A percentile compares a stretch with the other conserved stretches of the same genome.
Evolutionary conservation across 2,888 invertebrate genomes (phyloP).

Genomic region (Peribatodes rhomboidaria): DNA sequence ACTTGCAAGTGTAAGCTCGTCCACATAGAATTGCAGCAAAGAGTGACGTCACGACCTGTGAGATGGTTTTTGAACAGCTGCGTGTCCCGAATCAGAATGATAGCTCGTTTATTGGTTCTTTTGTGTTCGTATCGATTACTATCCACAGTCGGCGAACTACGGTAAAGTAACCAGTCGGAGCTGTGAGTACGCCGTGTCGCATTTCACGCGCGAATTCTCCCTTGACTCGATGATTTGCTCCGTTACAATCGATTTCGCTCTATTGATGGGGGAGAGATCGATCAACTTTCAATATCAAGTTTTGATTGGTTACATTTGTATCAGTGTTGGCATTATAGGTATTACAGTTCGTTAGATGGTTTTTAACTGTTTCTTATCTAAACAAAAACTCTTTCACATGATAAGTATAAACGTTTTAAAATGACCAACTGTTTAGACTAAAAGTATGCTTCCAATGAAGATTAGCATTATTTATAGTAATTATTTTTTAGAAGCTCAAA

Average conservation of each 20-base stretch:
- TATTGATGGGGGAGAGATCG: constrained; percentile 23
- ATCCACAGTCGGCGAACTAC: background rate
- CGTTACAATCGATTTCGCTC: constrained; percentile 36
- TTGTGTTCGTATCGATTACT: constrained; percentile 22
- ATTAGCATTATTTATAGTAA: too few species aligned
- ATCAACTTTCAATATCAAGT: constrained; percentile 17
- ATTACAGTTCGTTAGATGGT: background rate
- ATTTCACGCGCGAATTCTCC: constrained; percentile 30
- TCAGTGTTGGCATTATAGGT: background rate
- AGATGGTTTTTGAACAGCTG: constrained; percentile 23
- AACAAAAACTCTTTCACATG: too few species aligned
- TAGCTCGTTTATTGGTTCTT: constrained; percentile 33
- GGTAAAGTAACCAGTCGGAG: background rate
- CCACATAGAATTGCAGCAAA: constrained; percentile 17
- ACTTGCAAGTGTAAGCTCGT: constrained; percentile 23
- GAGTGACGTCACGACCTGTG: constrained; percentile 24
- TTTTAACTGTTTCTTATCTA: background rate
- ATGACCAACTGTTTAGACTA: too few species aligned
- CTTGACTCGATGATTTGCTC: constrained; percentile 18
- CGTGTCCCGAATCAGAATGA: constrained; percentile 33
- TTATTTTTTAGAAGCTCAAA: background rate
- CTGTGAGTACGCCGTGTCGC: constrained; percentile 4
- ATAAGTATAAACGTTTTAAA: too few species aligned
- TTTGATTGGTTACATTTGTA: constrained; percentile 16
- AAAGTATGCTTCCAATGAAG: too few species aligned